Evolutionary conservation across 1,140 invertebrate species (phyloP).

Genomic region (Calephelis virginiensis): DNA sequence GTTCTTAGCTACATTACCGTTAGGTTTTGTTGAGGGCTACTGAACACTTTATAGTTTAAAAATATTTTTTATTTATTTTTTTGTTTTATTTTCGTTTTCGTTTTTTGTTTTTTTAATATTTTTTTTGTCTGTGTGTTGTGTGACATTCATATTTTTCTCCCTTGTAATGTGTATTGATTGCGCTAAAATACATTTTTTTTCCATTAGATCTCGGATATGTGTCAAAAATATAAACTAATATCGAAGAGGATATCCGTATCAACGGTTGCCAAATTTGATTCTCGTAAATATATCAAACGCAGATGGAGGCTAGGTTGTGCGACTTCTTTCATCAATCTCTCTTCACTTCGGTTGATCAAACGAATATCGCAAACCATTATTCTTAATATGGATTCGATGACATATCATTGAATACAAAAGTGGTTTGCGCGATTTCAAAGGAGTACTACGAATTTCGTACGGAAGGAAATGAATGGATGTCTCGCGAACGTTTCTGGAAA

Average conservation of each 20-base stretch:
- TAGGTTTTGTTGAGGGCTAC: too few relatives aligned
- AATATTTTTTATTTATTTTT: too few relatives aligned
- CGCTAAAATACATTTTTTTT: too few relatives aligned
- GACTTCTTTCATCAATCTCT: slow-evolving; percentile 54
- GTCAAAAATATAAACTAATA: slow-evolving; percentile 21
- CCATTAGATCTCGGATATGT: background rate
- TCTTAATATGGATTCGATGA: slow-evolving; percentile 35
- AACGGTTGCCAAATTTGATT: slow-evolving; percentile 46
- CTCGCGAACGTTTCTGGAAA: background rate
- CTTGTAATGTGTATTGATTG: too few relatives aligned
- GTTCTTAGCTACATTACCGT: too few relatives aligned
- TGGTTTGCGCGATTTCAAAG: slow-evolving; percentile 29
- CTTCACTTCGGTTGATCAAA: slow-evolving; percentile 58
- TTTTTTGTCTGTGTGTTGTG: too few relatives aligned
- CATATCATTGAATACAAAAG: slow-evolving; percentile 46
- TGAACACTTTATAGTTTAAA: too few relatives aligned
- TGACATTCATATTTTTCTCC: too few relatives aligned
- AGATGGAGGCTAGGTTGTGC: slow-evolving; percentile 50
- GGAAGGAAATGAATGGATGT: slow-evolving; percentile 11
- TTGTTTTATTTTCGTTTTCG: too few relatives aligned
- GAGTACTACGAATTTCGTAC: slow-evolving; percentile 24
- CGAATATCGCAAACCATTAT: slow-evolving; percentile 40
- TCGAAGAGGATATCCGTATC: slow-evolving; percentile 46
- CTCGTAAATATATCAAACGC: slow-evolving; percentile 48
- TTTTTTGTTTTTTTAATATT: too few relatives aligned